Base-by-base conservation (phyloP, 2,113 vertebrate genomes). In the Smithornis capensis region DNA sequence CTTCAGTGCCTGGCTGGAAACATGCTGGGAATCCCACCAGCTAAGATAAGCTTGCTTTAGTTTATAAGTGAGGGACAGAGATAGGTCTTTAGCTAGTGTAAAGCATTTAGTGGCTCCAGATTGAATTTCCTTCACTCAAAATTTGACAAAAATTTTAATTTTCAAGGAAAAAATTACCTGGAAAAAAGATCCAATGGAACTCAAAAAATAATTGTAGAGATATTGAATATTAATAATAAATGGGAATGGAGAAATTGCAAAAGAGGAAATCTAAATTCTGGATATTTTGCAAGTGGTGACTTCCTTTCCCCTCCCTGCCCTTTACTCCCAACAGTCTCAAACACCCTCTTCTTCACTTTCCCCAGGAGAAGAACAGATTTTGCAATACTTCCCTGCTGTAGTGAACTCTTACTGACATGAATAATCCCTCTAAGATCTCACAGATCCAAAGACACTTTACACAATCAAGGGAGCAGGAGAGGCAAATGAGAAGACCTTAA, bases 361-460 rank as follows among this genome's bases (percentile, higher is more conserved):
- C 49, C 35, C 50, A 59, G 38, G 44, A 87, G 31, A 9, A 38
- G 8, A 28, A 40, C 2, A 42, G 45, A 91, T 96, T 91, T 95
- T 85, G 84, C 75, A 97, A 96, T 19, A 45, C n/a, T 91, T 62
- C 15, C 5, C 31, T 63, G 35, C 11, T 79, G 35, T 17, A 57
- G 22, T 60, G 60, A 87, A 53, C 18, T 29, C 37, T 84, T 57
- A 69, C n/a, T 50, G 37, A 65, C 57, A 91, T 33, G 60, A 81
- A n/a, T 7, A 80, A 38, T 91, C 7, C 29, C 35, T 38, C 45
- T 47, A 73, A 60, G 38, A 25, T 76, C 40, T 76, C 67, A 73
- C 24, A 75, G 24, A 84, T 37, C 67, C 1, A 7, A 65, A 45
- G 33, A 80, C 85, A 69, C 1, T 80, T 81, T 50, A 37, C 70